Base-by-base conservation (phyloP, 2,113 vertebrate genomes). In the Diadophis punctatus region DNA sequence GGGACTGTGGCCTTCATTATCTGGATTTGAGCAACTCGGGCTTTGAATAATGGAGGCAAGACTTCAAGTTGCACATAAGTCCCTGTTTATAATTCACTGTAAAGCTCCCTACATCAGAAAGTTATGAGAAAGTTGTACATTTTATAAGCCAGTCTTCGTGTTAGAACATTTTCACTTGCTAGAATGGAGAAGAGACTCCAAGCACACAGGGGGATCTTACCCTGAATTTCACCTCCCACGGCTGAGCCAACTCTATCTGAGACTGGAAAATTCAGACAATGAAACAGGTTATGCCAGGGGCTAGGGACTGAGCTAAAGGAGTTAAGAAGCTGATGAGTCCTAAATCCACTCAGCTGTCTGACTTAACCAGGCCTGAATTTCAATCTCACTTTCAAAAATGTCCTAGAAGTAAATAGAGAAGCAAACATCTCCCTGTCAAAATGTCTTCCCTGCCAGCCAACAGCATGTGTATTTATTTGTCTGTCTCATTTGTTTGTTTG, bases 401-500 rank as follows among this genome's bases (percentile, higher is more conserved):
- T 14, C 34, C n/a, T 80, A 80, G 68, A 80, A 74, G 30, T 74
- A 74, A 80, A 39, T 80, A 39, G 34, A 80, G 68, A 80, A 80
- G 68, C n/a, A 80, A 74, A 80, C 34, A 39, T 80, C 68, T 80
- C 34, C 68, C 34, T 39, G 34, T 80, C 68, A 80, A 39, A 80
- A 80, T 80, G 16, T 80, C 34, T 80, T 39, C n/a, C 34, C 16
- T 80, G 74, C 18, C 74, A 80, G 34, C 74, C 34, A 80, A 43
- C 18, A 39, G 18, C 2, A 14, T 80, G 34, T 80, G 4, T 68
- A 11, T 39, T 43, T 80, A 8, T 39, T 39, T 74, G 12, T 80
- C 74, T 80, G 6, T 22, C n/a, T 39, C n/a, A 0, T 2, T 18
- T 2, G 0, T 2, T n/a, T 5, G n/a, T n/a, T n/a, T n/a, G n/a